These are phyloP conservation scores for Microcebus tavaratra DNA, from an alignment of 2,113 vertebrate species.

Conservation along the genomic window DNA sequence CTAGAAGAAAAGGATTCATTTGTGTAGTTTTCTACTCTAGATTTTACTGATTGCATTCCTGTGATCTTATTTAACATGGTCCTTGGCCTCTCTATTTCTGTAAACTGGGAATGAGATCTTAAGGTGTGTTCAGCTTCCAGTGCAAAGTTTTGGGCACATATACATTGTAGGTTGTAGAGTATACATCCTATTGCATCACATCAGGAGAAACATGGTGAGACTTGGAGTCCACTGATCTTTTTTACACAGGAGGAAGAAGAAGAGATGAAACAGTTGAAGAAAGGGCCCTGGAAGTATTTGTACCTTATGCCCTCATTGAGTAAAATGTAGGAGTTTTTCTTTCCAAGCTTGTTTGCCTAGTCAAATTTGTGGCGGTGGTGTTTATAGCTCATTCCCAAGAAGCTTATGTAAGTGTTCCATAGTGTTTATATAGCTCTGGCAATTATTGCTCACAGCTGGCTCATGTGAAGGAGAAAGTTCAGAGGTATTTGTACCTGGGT, in stretches of 20 bases:
- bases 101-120: not conserved
- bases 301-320: not conserved
- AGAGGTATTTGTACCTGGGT: conserved; percentile 74
- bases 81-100: not conserved
- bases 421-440: conserved; percentile 81
- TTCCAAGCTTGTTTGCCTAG: not conserved
- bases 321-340: not conserved
- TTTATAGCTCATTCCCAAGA: conserved; percentile 70
- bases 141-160: not conserved
- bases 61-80: not conserved
- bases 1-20: not conserved
- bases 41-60: not conserved
- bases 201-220: not conserved
- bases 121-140: not conserved
- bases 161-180: not conserved
- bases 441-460: conserved; percentile 60
- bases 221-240: not conserved
- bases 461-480: conserved; percentile 79
- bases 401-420: conserved; percentile 81
- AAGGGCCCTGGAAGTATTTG: not conserved
- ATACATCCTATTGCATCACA: not conserved
- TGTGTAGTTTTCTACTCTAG: not conserved
- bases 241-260: not conserved
- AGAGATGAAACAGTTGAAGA: not conserved
- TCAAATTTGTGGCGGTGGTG: not conserved